Conservation (phyloP, 2,797 vertebrate species). For the Malurus splendens region DNA sequence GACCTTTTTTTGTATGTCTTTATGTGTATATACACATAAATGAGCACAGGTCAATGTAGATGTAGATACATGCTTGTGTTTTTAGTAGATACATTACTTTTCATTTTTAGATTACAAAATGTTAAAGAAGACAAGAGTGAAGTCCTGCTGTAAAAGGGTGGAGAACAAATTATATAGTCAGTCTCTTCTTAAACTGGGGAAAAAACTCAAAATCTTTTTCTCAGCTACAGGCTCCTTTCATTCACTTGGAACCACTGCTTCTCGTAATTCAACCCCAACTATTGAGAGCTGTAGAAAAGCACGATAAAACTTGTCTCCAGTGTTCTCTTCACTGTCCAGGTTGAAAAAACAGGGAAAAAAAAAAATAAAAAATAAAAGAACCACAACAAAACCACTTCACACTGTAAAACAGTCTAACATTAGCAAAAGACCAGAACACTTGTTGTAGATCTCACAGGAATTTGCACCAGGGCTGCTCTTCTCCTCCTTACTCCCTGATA, state of each 20-base stretch:
- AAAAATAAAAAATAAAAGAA: background rate
- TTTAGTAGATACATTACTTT: background rate
- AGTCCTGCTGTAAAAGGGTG: background rate
- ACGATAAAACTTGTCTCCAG: background rate
- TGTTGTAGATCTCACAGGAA: background rate
- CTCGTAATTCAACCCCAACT: background rate
- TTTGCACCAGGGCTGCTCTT: background rate
- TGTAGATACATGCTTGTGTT: background rate
- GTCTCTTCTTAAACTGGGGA: background rate
- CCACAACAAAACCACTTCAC: background rate
- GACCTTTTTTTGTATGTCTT: background rate
- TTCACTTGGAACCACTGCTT: background rate
- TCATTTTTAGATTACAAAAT: background rate
- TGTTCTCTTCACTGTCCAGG: background rate
- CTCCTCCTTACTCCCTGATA: constrained; percentile 22
- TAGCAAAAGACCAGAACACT: background rate
- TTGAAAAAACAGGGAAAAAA: background rate
- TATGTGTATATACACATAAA: background rate
- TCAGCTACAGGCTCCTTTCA: background rate
- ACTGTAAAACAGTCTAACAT: background rate
- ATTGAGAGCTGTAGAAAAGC: background rate
- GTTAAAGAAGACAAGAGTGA: background rate
- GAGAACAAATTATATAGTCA: background rate
- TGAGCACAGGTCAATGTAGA: background rate
- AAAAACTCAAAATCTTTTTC: background rate